These are phyloP conservation scores for Calliopum simillimum DNA, from an alignment of 2,888 invertebrate species.

Conservation along the genomic window DNA sequence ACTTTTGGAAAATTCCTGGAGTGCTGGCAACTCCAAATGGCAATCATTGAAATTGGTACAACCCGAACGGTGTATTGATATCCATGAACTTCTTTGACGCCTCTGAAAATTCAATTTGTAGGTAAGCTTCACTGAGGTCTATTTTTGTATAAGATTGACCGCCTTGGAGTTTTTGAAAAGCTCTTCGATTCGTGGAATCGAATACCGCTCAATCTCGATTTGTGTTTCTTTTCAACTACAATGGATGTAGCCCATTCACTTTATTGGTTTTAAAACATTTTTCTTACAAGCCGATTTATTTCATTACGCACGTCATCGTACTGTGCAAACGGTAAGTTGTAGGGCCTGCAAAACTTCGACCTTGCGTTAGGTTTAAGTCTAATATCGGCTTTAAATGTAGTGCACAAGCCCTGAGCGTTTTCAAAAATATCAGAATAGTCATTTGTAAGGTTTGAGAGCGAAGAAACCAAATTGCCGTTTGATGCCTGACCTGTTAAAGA, in stretches of 20 bases:
- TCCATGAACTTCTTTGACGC: conserved; percentile 38
- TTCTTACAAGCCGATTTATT: conserved; percentile 32
- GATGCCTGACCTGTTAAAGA: conserved; percentile 20
- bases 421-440: conserved; percentile 23
- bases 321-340: conserved; percentile 17
- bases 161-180: conserved; percentile 42
- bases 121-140: conserved; percentile 41
- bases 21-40: conserved; percentile 41
- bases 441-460: not conserved
- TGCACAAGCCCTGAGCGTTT: conserved; percentile 12
- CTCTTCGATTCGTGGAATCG: conserved; percentile 43
- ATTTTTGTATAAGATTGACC: conserved; percentile 43
- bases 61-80: conserved; percentile 42
- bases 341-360: conserved; percentile 25
- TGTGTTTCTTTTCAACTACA: conserved; percentile 31
- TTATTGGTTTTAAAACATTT: conserved; percentile 32
- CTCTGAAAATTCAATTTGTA: conserved; percentile 40
- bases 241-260: conserved; percentile 28
- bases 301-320: conserved; percentile 26
- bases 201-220: conserved; percentile 43
- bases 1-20: conserved; percentile 40
- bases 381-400: conserved; percentile 22
- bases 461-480: not conserved
- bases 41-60: conserved; percentile 39
- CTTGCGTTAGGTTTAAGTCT: conserved; percentile 13